Percentiles rank a stretch among this genome's conserved stretches.
These are phyloP conservation scores for Conus canariensis DNA, from an alignment of 2,888 invertebrate species.

Conservation along the genomic window DNA sequence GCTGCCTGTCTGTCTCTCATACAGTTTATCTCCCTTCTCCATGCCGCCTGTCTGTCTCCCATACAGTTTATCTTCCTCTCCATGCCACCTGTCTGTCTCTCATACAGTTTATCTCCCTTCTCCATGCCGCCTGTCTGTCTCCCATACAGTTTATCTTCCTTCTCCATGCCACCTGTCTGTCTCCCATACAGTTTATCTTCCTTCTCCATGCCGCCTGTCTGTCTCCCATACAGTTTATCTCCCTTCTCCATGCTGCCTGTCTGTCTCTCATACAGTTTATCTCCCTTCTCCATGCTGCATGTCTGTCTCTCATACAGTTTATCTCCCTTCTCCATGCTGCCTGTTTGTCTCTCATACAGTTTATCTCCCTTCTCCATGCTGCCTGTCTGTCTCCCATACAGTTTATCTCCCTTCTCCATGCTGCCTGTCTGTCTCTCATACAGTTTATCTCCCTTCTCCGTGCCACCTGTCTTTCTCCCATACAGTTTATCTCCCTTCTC, in stretches of 20 bases:
- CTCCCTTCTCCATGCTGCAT: neutral
- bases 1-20: too few relatives aligned
- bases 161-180: too few relatives aligned
- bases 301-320: neutral
- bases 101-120: too few relatives aligned
- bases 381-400: too few relatives aligned
- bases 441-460: neutral
- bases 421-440: too few relatives aligned
- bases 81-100: too few relatives aligned
- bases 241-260: neutral
- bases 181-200: neutral
- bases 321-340: neutral
- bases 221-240: neutral
- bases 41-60: too few relatives aligned
- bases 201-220: too few relatives aligned
- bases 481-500: neutral
- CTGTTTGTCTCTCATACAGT: neutral
- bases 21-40: too few relatives aligned
- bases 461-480: too few relatives aligned
- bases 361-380: neutral
- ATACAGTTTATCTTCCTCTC: too few relatives aligned
- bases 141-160: neutral
- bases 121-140: too few relatives aligned
- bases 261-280: neutral
- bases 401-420: neutral